phyloP scores from a whole-genome alignment of 2,113 vertebrate species.

The Meles meles region DNA sequence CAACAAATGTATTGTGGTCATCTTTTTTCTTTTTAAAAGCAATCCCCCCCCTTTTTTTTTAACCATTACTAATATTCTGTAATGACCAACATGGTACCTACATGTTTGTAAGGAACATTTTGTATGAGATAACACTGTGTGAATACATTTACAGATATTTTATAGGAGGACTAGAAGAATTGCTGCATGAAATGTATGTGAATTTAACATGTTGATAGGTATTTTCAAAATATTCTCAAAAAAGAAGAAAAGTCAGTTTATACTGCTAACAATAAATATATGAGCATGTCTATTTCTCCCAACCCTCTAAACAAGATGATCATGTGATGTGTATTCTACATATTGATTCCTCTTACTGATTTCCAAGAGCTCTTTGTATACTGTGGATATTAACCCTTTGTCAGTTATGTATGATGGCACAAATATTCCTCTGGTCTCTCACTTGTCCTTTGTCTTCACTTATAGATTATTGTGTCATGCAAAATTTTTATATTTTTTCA shows the following conservation, averaged over 20 bases:
- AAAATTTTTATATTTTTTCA: neutral
- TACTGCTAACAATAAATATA: neutral
- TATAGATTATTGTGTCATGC: neutral
- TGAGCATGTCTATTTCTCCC: neutral
- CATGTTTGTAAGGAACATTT: neutral
- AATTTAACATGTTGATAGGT: neutral
- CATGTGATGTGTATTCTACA: neutral
- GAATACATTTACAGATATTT: neutral
- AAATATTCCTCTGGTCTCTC: neutral
- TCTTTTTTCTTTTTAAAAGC: neutral
- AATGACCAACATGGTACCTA: neutral
- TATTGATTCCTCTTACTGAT: neutral
- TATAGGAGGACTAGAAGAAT: neutral
- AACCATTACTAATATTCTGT: neutral
- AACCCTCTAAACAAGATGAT: neutral
- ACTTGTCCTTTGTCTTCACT: neutral
- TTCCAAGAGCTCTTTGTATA: neutral
- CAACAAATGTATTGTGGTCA: neutral
- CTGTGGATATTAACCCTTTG: neutral
- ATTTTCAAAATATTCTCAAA: neutral
- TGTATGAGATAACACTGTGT: neutral
- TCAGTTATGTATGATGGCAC: neutral
- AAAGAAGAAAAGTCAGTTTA: neutral
- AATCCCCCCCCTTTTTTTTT: neutral
- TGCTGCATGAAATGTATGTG: neutral